Conservation (phyloP, 2,113 vertebrate species). For the Hymenochirus boettgeri region DNA sequence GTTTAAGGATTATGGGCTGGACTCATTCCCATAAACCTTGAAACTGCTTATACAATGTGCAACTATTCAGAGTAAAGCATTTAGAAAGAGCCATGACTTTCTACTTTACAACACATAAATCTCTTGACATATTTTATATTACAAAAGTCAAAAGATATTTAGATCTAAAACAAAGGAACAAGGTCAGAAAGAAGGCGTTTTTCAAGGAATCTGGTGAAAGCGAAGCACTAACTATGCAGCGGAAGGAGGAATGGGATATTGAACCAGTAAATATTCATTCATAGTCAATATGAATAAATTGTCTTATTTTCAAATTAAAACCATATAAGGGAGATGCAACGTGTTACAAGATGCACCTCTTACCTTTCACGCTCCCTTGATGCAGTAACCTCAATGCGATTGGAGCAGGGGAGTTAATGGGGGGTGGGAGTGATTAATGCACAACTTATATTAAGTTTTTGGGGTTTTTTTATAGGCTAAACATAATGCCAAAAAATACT, state of each 20-base stretch:
- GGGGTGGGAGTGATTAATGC: no score
- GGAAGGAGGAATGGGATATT: not conserved
- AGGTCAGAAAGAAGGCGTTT: slow-evolving; percentile 9
- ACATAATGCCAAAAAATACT: no score
- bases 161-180: slow-evolving; percentile 13
- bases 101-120: not conserved
- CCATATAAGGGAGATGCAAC: no score
- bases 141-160: not conserved
- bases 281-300: no score
- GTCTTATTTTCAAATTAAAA: no score
- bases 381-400: no score
- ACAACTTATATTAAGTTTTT: no score
- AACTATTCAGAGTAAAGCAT: slow-evolving; percentile 6
- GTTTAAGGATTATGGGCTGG: not conserved
- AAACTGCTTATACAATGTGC: not conserved
- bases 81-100: slow-evolving; percentile 5
- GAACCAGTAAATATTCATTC: not conserved
- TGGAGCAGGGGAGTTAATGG: no score
- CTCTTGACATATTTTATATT: slow-evolving; percentile 15
- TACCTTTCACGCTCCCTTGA: no score
- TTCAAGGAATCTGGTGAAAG: slow-evolving; percentile 3
- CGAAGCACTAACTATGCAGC: not conserved
- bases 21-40: slow-evolving; percentile 5
- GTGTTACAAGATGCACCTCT: no score
- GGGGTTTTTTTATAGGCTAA: no score